phyloP scores from a whole-genome alignment of 2,888 invertebrate species.

The Volucella zonaria region DNA sequence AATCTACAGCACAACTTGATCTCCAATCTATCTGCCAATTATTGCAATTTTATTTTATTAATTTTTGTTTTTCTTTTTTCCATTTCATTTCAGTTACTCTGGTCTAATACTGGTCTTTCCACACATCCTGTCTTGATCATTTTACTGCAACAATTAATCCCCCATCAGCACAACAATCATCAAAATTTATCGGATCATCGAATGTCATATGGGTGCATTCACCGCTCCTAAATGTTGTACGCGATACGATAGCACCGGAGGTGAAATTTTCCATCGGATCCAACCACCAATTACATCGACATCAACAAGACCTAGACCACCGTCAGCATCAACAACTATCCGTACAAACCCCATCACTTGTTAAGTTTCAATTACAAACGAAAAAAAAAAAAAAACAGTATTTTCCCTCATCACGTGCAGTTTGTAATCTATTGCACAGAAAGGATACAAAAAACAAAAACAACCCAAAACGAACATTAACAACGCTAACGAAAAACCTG shows the following conservation, averaged over 20 bases:
- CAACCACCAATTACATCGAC: conserved; percentile 54
- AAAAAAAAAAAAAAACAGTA: conserved; percentile 12
- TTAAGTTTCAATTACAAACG: conserved; percentile 13
- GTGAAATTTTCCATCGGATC: conserved; percentile 66
- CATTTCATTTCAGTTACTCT: conserved; percentile 40
- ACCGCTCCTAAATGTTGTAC: conserved; percentile 57
- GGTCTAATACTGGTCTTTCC: neutral
- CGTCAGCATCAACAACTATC: conserved; percentile 19
- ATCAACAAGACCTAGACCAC: conserved; percentile 36
- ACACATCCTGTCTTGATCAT: neutral
- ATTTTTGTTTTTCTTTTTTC: conserved; percentile 9
- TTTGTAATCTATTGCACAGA: conserved; percentile 28
- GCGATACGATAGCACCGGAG: conserved; percentile 60
- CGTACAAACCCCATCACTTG: conserved; percentile 28
- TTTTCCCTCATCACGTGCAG: conserved; percentile 34
- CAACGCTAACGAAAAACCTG: conserved; percentile 46
- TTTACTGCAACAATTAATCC: conserved; percentile 9
- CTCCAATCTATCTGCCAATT: too few species aligned
- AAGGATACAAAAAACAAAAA: neutral
- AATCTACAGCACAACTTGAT: too few species aligned
- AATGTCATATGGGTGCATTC: conserved; percentile 60
- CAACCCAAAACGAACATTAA: conserved; percentile 15
- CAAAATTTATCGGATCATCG: conserved; percentile 34
- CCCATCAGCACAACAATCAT: neutral
- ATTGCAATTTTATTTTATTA: too few species aligned